Evolutionary conservation across 1,140 invertebrate species (phyloP).

Genomic region (Phymorhynchus buccinoides): DNA sequence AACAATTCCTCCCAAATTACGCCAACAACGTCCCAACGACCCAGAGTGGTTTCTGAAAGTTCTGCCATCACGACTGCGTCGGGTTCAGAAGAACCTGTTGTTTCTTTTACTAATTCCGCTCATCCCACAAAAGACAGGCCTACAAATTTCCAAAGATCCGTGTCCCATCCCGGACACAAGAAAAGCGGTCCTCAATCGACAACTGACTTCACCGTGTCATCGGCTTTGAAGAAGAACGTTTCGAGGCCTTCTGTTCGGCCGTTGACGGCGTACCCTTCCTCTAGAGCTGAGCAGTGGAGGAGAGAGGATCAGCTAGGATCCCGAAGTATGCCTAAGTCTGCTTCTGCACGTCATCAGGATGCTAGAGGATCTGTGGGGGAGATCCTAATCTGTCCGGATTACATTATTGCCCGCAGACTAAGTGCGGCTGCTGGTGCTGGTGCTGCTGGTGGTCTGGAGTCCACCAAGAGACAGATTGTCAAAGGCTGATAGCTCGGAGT

Average conservation of each 20-base stretch:
- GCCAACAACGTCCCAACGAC: neutral
- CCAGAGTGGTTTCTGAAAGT: neutral
- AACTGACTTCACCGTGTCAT: neutral
- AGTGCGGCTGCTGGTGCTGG: neutral
- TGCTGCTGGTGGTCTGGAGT: neutral
- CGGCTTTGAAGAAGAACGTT: neutral
- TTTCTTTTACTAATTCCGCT: neutral
- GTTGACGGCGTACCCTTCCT: neutral
- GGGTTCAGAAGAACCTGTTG: neutral
- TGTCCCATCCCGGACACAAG: neutral
- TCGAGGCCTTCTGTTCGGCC: neutral
- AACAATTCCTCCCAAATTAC: too few species aligned
- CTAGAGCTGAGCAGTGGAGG: neutral
- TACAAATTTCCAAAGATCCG: neutral
- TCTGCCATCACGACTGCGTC: too few species aligned
- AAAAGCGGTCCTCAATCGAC: neutral
- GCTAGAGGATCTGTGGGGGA: neutral
- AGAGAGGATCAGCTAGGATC: neutral
- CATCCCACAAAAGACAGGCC: neutral
- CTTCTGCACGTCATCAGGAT: neutral
- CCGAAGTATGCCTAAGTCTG: neutral
- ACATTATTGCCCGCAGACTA: neutral
- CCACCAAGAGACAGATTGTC: too few species aligned
- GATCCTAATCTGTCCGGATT: slow-evolving; percentile 19
- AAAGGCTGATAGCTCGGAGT: too few species aligned